Base-by-base conservation (phyloP, 2,888 invertebrate species). In the Scaptomyza polygonia region DNA sequence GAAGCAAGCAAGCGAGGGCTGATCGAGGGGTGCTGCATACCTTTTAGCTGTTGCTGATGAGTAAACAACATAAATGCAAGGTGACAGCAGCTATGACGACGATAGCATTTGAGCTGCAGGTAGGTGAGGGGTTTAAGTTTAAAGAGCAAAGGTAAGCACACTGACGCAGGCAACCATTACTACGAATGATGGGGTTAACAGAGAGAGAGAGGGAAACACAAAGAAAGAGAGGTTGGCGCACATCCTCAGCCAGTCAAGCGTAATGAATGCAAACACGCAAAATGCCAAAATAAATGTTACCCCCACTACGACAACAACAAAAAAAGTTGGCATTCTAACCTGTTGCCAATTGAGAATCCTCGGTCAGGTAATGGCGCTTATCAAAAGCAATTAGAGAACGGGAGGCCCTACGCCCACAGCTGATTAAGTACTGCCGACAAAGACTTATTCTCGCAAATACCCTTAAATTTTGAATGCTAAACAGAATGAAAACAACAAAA, bases 1-100 rank as follows among this genome's bases (percentile, higher is more conserved):
- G 39, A 40, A 9, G 8, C 9, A 42, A 43, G 32, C n/a, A 16
- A 9, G 32, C n/a, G 14, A 9, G 12, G 39, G 43, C 16, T 18
- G 9, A 12, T 11, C 8, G 25, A 32, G 34, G 18, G 48, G 64
- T 42, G 51, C 36, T 62, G 34, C 49, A 67, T 66, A 79, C 72
- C 74, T 85, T 81, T 74, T 61, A 58, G 47, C 49, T 51, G 64
- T 63, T 65, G 52, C 48, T 61, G 77, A 67, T 64, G 73, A 73
- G 82, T 86, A 82, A 82, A 82, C 82, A 82, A 82, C 80, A 43
- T 54, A 66, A 78, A 82, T 86, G 83, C 66, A 73, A 83, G 86
- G 64, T 86, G 86, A 86, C 86, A 73, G 77, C 55, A 52, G 62
- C 82, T 64, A 57, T 72, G 85, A 82, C 72, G 67, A 48, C 66